Percentiles rank a stretch among this genome's conserved stretches.
Conservation (phyloP, 2,797 vertebrate genomes). For the Onychomys leucogaster region DNA sequence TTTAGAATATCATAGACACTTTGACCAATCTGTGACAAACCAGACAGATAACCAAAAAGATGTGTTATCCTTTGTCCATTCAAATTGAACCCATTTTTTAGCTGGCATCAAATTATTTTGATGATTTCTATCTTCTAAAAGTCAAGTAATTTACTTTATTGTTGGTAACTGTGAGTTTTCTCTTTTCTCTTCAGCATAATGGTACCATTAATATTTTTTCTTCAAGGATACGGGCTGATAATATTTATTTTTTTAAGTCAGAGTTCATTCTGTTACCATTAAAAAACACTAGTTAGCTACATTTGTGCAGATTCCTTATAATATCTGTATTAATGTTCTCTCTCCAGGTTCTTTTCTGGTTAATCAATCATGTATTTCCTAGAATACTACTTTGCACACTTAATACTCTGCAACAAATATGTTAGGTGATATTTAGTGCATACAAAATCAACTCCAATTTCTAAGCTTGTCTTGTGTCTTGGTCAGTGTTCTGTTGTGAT, state of each 20-base stretch:
- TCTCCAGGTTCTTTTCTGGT: background rate
- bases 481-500: background rate
- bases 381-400: background rate
- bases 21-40: background rate
- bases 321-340: background rate
- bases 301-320: background rate
- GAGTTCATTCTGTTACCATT: background rate
- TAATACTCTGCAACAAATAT: background rate
- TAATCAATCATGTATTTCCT: background rate
- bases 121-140: background rate
- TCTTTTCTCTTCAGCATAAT: background rate
- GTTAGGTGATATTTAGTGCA: background rate
- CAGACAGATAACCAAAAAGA: background rate
- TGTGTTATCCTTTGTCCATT: background rate
- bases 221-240: background rate
- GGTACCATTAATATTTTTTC: background rate
- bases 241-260: constrained; percentile 42
- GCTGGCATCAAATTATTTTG: background rate
- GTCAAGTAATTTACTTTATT: constrained; percentile 13
- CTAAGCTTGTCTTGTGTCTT: background rate
- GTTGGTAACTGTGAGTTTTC: background rate
- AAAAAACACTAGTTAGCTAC: background rate
- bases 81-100: background rate
- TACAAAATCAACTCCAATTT: background rate
- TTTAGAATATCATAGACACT: background rate